Evolutionary conservation across 2,888 invertebrate genomes (phyloP).

Genomic region (Blastobasis adustella): DNA sequence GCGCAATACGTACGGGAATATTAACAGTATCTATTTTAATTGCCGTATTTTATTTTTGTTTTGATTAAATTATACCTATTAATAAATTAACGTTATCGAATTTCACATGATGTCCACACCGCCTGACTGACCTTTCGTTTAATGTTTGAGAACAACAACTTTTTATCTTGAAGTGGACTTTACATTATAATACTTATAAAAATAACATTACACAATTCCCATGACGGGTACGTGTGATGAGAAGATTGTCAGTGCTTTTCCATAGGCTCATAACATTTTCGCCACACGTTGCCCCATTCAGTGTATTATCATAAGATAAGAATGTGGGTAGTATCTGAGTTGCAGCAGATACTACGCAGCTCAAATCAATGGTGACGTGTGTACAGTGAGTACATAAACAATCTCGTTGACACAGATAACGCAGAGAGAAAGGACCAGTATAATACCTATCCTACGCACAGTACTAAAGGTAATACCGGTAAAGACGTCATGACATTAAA

Average conservation of each 20-base stretch:
- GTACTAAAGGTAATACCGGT: too few species aligned
- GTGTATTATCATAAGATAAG: slow-evolving; percentile 18
- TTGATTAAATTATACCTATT: background rate
- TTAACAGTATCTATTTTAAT: too few species aligned
- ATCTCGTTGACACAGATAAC: too few species aligned
- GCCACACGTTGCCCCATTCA: slow-evolving; percentile 5
- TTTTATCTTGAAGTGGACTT: slow-evolving; percentile 5
- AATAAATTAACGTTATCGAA: slow-evolving; percentile 1
- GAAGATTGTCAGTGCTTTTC: slow-evolving; percentile 18
- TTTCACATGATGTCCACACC: background rate
- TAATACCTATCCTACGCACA: too few species aligned
- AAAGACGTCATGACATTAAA: too few species aligned
- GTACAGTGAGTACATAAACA: too few species aligned
- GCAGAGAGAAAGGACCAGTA: too few species aligned
- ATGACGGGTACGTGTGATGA: too few species aligned
- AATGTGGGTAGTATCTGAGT: slow-evolving; percentile 17
- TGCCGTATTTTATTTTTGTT: background rate
- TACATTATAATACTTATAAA: too few species aligned
- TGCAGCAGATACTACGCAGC: slow-evolving; percentile 15
- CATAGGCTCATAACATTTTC: slow-evolving; percentile 5
- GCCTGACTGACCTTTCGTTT: slow-evolving; percentile 7
- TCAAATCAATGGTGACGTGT: too few species aligned
- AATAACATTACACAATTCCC: too few species aligned
- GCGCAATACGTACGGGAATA: too few species aligned
- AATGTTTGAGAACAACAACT: slow-evolving; percentile 8